Evolutionary conservation across 2,113 vertebrate species (phyloP).

Genomic region (Cochlearius cochlearius): DNA sequence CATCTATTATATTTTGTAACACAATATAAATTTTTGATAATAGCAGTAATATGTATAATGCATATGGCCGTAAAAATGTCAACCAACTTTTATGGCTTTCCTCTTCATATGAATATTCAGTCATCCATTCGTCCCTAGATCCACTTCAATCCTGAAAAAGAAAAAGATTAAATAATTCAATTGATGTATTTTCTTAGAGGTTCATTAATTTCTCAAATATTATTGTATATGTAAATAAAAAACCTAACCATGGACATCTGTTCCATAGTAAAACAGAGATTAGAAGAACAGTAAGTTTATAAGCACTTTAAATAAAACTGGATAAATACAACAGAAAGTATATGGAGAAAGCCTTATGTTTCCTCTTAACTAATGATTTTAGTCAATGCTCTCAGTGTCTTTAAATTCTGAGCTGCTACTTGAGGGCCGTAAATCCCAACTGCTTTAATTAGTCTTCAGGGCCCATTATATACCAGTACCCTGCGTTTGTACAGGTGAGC

Average conservation of each 20-base stretch:
- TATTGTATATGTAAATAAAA: not conserved
- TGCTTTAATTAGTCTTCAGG: not conserved
- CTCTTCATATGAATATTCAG: slow-evolving; percentile 75
- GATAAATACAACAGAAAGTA: not conserved
- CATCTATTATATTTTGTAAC: not conserved
- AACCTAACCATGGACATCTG: not conserved
- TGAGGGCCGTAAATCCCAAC: not conserved
- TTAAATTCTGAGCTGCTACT: not conserved
- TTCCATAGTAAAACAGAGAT: not conserved
- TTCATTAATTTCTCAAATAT: not conserved
- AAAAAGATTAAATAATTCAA: slow-evolving; percentile 14
- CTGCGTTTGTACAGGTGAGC: not conserved
- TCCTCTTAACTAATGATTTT: not conserved
- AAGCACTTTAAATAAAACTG: not conserved
- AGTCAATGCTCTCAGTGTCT: not conserved
- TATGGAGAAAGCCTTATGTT: not conserved
- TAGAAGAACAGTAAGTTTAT: not conserved
- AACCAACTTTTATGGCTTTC: slow-evolving; percentile 77
- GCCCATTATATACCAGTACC: not conserved
- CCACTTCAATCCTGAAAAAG: slow-evolving; percentile 71
- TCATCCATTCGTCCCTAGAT: slow-evolving; percentile 67
- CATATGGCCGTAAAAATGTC: slow-evolving; percentile 28
- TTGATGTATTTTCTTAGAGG: not conserved
- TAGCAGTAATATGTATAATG: not conserved
- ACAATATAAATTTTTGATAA: not conserved